Conservation (phyloP, 2,113 vertebrate species). For the Ellobius talpinus region DNA sequence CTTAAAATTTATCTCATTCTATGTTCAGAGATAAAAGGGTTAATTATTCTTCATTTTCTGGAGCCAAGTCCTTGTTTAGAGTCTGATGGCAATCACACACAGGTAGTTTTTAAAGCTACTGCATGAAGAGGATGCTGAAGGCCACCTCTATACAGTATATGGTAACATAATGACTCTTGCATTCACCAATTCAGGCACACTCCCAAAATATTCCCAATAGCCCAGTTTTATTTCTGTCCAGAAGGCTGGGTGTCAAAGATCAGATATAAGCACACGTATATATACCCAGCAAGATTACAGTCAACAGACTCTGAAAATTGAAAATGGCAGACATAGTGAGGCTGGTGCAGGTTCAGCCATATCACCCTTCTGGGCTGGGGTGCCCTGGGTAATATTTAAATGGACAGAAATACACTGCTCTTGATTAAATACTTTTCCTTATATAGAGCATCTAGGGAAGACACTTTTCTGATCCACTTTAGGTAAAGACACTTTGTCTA, state of each 20-base stretch:
- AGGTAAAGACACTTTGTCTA: neutral
- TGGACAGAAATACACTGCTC: neutral
- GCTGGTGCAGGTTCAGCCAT: neutral
- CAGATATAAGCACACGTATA: constrained; percentile 97
- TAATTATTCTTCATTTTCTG: constrained; percentile 67
- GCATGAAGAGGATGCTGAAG: constrained; percentile 91
- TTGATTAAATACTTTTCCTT: constrained; percentile 4
- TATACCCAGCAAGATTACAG: constrained; percentile 95
- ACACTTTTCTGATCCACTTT: neutral
- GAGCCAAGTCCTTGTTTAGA: constrained; percentile 69
- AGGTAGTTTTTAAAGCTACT: constrained; percentile 84
- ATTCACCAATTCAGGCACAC: constrained; percentile 95
- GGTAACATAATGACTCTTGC: constrained; percentile 95
- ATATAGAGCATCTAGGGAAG: neutral
- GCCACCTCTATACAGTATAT: constrained; percentile 95
- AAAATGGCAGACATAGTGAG: constrained; percentile 94
- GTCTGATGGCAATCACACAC: neutral
- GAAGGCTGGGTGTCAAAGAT: constrained; percentile 93
- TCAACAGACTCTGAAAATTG: constrained; percentile 97
- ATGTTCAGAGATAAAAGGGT: constrained; percentile 37
- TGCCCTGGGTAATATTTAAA: neutral
- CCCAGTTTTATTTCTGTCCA: constrained; percentile 97
- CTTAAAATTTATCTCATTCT: constrained; percentile 59
- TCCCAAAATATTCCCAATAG: constrained; percentile 96
- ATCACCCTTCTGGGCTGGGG: neutral